Evolutionary conservation across 2,888 invertebrate genomes (phyloP).

Genomic region (Temnothorax rugatulus): DNA sequence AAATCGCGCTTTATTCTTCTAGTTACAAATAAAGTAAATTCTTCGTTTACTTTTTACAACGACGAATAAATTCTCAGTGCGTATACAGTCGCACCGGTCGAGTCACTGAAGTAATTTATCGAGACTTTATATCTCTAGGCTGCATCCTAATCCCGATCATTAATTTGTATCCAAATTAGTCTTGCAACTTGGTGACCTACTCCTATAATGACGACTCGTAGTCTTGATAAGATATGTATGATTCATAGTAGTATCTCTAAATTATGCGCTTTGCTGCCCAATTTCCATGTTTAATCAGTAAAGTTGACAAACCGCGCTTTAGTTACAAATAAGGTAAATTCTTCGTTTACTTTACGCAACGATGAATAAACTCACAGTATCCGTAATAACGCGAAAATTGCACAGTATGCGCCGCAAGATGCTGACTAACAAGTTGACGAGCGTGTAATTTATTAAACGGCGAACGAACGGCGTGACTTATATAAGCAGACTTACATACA

Average conservation of each 20-base stretch:
- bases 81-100: too few relatives aligned
- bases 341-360: too few relatives aligned
- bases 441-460: constrained; percentile 24
- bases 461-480: constrained; percentile 1
- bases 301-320: background rate
- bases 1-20: background rate
- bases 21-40: background rate
- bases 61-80: background rate
- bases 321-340: background rate
- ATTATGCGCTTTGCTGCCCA: background rate
- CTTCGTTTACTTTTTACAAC: background rate
- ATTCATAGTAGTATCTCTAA: background rate
- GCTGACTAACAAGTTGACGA: background rate
- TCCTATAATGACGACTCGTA: background rate
- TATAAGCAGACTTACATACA: background rate
- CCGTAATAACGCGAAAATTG: background rate
- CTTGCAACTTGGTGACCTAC: background rate
- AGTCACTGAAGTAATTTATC: background rate
- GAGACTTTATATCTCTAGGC: background rate
- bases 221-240: background rate
- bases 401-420: background rate
- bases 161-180: background rate
- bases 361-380: background rate
- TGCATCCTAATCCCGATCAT: background rate
- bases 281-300: background rate